phyloP scores from a whole-genome alignment of 2,888 invertebrate genomes.

The Agriopis aurantiaria region DNA sequence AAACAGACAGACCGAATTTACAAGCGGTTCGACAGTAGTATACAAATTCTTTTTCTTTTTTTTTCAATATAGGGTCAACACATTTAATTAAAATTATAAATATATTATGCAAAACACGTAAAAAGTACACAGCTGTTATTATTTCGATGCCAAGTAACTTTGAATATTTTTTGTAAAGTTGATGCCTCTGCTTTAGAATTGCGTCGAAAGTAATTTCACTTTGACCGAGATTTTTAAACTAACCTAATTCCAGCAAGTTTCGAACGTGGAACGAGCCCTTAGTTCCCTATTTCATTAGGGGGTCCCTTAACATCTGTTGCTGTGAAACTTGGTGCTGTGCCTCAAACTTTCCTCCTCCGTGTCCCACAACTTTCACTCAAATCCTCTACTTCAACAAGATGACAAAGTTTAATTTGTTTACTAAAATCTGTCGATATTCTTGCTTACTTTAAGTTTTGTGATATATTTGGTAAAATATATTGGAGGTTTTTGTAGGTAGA shows the following conservation, averaged over 20 bases:
- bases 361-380: constrained; percentile 29
- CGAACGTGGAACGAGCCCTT: constrained; percentile 38
- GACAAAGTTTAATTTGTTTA: constrained; percentile 24
- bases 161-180: not conserved
- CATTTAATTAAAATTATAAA: constrained; percentile 43
- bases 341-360: constrained; percentile 65
- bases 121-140: not conserved
- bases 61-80: constrained; percentile 3
- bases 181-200: constrained; percentile 11
- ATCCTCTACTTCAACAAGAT: constrained; percentile 24
- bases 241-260: constrained; percentile 48
- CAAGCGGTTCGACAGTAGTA: constrained; percentile 59
- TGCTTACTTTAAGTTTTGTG: not conserved
- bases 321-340: constrained; percentile 72
- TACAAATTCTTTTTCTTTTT: constrained; percentile 56
- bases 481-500: not conserved
- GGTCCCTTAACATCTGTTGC: constrained; percentile 72
- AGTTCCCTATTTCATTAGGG: constrained; percentile 70
- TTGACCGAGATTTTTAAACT: constrained; percentile 33
- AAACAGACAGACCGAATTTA: constrained; percentile 64
- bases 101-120: constrained; percentile 42
- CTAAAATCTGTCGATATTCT: constrained; percentile 12
- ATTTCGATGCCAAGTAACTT: not conserved
- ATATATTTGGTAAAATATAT: not conserved
- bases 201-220: constrained; percentile 24